Conservation (phyloP, 2,888 invertebrate species). For the Folsomia candida region DNA sequence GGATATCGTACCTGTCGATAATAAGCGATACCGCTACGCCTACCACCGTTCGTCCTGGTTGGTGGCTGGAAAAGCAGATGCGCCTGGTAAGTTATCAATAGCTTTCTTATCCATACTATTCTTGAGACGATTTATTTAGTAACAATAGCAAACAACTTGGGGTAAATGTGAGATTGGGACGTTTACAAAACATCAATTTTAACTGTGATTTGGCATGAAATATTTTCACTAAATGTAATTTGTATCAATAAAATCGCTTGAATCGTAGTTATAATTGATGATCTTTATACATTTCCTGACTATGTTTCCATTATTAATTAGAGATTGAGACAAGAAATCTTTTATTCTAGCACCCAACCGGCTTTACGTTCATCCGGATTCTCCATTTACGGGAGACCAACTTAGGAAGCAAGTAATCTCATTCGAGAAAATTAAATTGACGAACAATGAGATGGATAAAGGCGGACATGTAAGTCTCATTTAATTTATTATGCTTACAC, state of each 20-base stretch:
- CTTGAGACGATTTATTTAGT: too few relatives aligned
- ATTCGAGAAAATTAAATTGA: conserved; percentile 79
- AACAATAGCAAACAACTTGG: too few relatives aligned
- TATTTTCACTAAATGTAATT: too few relatives aligned
- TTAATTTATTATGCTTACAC: neutral
- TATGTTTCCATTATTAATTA: too few relatives aligned
- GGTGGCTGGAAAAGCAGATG: conserved; percentile 76
- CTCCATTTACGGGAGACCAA: conserved; percentile 75
- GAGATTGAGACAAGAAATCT: conserved; percentile 53
- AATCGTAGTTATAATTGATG: too few relatives aligned
- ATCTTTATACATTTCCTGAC: too few relatives aligned
- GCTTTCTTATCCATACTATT: too few relatives aligned
- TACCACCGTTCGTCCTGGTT: conserved; percentile 80
- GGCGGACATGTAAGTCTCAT: conserved; percentile 66
- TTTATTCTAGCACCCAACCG: conserved; percentile 64
- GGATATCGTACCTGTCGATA: conserved; percentile 78
- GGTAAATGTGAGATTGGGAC: too few relatives aligned
- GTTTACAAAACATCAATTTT: neutral
- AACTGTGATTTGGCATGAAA: neutral
- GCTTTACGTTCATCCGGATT: conserved; percentile 75
- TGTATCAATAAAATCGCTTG: too few relatives aligned
- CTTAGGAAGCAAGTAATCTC: conserved; percentile 74
- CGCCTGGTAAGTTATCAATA: conserved; percentile 17
- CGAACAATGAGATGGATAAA: conserved; percentile 78
- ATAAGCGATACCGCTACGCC: conserved; percentile 75